A percentile compares a stretch with the other conserved stretches of the same genome.
Conservation (phyloP, 2,113 vertebrate species). For the Cygnus buccinator region DNA sequence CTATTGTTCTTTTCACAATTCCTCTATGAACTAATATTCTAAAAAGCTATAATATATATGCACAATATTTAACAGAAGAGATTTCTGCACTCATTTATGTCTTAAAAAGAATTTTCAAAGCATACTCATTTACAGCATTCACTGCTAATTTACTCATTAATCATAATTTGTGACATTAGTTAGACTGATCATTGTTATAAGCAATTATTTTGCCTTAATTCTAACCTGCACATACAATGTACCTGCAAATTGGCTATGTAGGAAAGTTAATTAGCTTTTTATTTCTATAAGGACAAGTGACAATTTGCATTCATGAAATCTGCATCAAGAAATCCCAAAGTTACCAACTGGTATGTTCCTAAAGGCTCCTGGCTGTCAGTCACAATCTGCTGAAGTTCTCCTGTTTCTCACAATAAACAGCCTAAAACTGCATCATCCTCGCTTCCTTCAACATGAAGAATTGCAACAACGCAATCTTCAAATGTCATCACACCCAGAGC, state of each 20-base stretch:
- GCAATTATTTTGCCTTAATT: conserved; percentile 63
- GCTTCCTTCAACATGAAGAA: background rate
- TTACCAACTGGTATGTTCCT: background rate
- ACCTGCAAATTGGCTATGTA: conserved; percentile 54
- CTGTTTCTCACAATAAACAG: background rate
- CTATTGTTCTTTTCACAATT: background rate
- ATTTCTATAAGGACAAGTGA: conserved; percentile 41
- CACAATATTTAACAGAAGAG: background rate
- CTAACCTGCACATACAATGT: conserved; percentile 54
- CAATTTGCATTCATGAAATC: background rate
- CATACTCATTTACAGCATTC: conserved; percentile 42
- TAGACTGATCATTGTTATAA: conserved; percentile 63
- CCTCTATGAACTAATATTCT: background rate
- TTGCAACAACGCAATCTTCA: fast-evolving
- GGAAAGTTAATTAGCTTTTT: conserved; percentile 58
- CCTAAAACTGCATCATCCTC: background rate
- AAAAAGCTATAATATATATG: background rate
- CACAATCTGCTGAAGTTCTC: background rate
- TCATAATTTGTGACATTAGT: conserved; percentile 68
- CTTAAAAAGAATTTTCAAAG: conserved; percentile 33
- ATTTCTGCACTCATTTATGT: background rate
- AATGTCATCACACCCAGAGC: background rate
- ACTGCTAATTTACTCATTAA: conserved; percentile 70
- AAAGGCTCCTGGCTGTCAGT: background rate
- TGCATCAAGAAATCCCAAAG: background rate